Evolutionary conservation across 1,140 invertebrate genomes (phyloP), one percentile per base, ranked within the genome.

Genomic region (Holotrichia oblita): DNA sequence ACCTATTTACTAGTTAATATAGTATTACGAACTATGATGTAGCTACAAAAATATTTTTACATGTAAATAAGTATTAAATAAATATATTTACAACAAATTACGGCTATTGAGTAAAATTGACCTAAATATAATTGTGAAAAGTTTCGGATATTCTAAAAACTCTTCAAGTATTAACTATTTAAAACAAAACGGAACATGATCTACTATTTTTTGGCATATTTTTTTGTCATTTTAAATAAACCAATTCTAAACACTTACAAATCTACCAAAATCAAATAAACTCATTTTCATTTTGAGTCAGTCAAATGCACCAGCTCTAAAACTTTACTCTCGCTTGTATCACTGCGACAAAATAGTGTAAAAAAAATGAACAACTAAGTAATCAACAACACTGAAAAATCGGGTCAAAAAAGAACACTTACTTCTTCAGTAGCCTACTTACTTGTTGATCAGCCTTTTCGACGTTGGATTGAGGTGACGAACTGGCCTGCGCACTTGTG

Each of bases 401-500:
- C 24, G 9, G 48, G 48, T 76, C 40, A 76, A 44, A 76, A n/a
- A 74, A 55, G 20, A 55, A 24, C 24, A 72, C 22, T 82, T 79
- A 85, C 78, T 86, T 85, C 78, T 85, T 86, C 78, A 85, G 74
- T 77, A 83, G 83, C 80, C 85, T 86, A 85, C 85, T 86, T 82
- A 86, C 84, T 84, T 86, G 84, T 76, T 86, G 83, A 61, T 86
- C 84, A 40, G 81, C 55, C 76, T 79, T 84, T 12, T 82, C 80
- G 40, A 14, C 55, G 72, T 72, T 76, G 4, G 79, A 27, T 75
- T 80, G 76, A 12, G 44, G 44, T 12, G 41, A 69, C 17, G 64
- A 0, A 17, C 20, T 20, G 1, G 40, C 20, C 78, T 81, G 81
- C 55, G 79, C 64, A 77, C 76, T 80, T 22, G 79, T 78, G 48